A percentile compares a stretch with the other conserved stretches of the same genome.
These are phyloP conservation scores for Amphilophus citrinellus DNA, from an alignment of 2,113 vertebrate species.

Conservation along the genomic window DNA sequence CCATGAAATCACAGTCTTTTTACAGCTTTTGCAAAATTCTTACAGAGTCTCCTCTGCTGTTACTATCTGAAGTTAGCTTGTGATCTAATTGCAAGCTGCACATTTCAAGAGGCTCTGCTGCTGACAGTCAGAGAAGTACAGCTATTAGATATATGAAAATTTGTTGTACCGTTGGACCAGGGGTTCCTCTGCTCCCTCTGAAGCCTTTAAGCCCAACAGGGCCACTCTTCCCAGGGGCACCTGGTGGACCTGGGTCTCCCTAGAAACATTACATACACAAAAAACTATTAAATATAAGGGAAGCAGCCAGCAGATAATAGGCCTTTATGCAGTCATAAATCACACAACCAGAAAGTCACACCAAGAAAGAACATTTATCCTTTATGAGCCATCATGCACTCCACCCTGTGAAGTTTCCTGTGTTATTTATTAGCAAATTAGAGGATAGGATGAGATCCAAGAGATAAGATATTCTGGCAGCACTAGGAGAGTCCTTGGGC, in stretches of 20 bases:
- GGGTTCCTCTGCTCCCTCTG: conserved; percentile 84
- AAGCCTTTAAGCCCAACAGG: conserved; percentile 88
- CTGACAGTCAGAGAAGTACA: background rate
- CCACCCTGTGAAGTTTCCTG: conserved; percentile 40
- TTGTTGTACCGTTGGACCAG: conserved; percentile 83
- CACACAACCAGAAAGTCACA: conserved; percentile 55
- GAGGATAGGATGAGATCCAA: conserved; percentile 46
- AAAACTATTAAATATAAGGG: conserved; percentile 47
- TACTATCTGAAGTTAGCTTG: background rate
- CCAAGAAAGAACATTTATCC: conserved; percentile 58
- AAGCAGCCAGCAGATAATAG: conserved; percentile 51
- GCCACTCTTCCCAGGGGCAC: conserved; percentile 86
- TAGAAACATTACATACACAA: conserved; percentile 69
- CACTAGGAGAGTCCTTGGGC: conserved; percentile 40
- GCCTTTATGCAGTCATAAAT: conserved; percentile 59
- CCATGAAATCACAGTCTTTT: background rate
- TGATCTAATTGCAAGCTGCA: background rate
- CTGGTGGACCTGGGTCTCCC: conserved; percentile 89
- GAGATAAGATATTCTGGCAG: conserved; percentile 49
- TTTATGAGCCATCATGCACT: conserved; percentile 68
- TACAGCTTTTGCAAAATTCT: background rate
- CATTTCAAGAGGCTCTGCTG: background rate
- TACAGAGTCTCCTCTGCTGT: no score
- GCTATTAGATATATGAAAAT: conserved; percentile 9
- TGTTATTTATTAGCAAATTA: conserved; percentile 69